A percentile compares a stretch with the other conserved stretches of the same genome.
phyloP scores from a whole-genome alignment of 2,797 vertebrate species.

The Enteromius trimaculatus region DNA sequence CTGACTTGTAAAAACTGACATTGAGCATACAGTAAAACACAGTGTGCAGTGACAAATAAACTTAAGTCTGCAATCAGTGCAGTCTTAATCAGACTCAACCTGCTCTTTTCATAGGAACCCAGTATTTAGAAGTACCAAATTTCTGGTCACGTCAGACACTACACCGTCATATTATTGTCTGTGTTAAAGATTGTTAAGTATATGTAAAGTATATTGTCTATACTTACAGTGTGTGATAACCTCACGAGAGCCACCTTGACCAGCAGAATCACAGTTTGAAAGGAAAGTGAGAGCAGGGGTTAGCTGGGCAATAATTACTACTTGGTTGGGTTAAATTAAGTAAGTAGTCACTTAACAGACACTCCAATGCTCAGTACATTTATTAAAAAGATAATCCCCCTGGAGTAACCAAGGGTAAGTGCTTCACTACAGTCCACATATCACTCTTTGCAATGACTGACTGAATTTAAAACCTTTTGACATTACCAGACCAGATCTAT shows the following conservation, averaged over 20 bases:
- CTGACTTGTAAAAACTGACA: conserved; percentile 2
- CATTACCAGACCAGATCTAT: conserved; percentile 16
- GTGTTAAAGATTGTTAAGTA: background rate
- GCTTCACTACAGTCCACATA: background rate
- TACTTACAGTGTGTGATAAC: background rate
- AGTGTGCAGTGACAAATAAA: background rate
- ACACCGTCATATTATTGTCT: background rate
- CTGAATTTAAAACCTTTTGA: background rate
- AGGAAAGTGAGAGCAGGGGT: background rate
- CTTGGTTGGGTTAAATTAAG: conserved; percentile 6
- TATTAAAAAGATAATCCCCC: conserved; percentile 12
- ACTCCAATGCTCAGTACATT: background rate
- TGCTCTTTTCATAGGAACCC: background rate
- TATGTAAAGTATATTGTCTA: background rate
- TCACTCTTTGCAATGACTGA: background rate
- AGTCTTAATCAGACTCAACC: background rate
- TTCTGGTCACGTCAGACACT: background rate
- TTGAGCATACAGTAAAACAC: background rate
- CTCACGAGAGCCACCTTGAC: background rate
- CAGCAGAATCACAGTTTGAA: background rate
- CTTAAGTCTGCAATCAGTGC: background rate
- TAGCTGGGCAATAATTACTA: background rate
- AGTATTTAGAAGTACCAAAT: background rate
- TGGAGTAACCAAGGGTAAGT: background rate
- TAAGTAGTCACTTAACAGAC: background rate